Base-by-base conservation (phyloP, 2,113 vertebrate genomes). In the Planiliza haematocheilus region DNA sequence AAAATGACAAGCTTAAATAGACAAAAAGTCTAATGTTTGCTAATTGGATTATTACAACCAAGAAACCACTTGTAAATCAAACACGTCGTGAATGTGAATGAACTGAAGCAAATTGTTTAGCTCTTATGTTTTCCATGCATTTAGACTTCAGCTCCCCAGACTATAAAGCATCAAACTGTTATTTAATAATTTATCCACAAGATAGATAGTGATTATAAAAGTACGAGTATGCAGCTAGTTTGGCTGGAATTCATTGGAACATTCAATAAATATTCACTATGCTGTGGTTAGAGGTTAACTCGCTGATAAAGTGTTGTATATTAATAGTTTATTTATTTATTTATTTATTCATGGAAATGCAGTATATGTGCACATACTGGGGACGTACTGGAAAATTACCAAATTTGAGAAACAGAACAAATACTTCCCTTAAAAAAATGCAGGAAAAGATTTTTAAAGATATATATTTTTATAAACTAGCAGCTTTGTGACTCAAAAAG, bases 361-460 rank as follows among this genome's bases (percentile, higher is more conserved):
- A 69, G 14, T 34, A 58, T 7, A 10, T 16, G 10, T 49, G 13
- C n/a, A 42, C 55, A 77, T 65, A 56, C 43, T 53, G 41, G 24
- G 55, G 73, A 65, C 51, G 75, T 69, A 56, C 43, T 50, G 37
- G 24, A 51, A 76, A 65, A 71, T 3, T 2, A 71, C 50, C 10
- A 16, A 39, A 55, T 63, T 21, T 69, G 9, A 75, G 67, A 77
- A 86, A 62, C 57, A 65, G 77, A 76, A 88, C 10, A 50, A 50
- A 71, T 30, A 82, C 77, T 85, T 83, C 81, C 34, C 36, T 37
- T 45, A 71, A 74, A n/a, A 43, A 24, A 18, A 18, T 3, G 17
- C 43, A 46, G 55, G 38, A 3, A 53, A 38, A 30, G 18, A 14
- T 71, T 55, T 74, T 68, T 50, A 16, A 60, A 67, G 39, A 74